Base-by-base conservation (phyloP, 92 coral and sea anemone genomes). In the Umimayanthus chanpuru region DNA sequence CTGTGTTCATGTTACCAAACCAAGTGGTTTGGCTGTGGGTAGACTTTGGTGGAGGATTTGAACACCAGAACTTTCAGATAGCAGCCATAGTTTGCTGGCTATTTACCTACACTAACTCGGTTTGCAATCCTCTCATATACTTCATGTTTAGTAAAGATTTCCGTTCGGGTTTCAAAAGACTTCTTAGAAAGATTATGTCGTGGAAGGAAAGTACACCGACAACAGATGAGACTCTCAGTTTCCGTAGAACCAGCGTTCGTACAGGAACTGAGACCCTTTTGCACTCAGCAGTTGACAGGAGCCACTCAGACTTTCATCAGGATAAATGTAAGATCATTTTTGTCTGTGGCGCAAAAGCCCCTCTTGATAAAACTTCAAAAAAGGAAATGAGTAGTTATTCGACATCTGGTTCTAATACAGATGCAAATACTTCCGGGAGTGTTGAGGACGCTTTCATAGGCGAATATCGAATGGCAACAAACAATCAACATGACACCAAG, bases 1-100 rank as follows among this genome's bases (percentile, higher is more conserved):
- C 99, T 11, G 87, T 95, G 16, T 95, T 95, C 12, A 97, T 93
- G 94, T 89, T 97, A 49, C 99, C 99, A 3, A 97, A 97, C 76
- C 98, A 97, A 85, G 96, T 95, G 0, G 90, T 94, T 6, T 97
- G 99, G 99, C 20, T 97, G 25, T 94, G 98, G 94, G 96, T 94
- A 0, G 99, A 95, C 80, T 96, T 90, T 87, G 98, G 96, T 3
- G 90, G 93, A 21, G 94, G 96, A 28, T 15, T 90, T 20, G 81
- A 91, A 10, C 92, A 90, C 29, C 92, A 80, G 25, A 76, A 93
- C 58, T 92, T 92, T 32, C 64, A 88, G 3, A 89, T 93, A 50
- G 83, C 85, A 30, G 88, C 97, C 3, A 91, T 95, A 26, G 61
- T 96, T 1, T 96, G 98, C 86, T 91, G 96, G 95, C 79, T 96